These are phyloP conservation scores for Ceratina australensis DNA, from an alignment of 1,140 invertebrate species.

Conservation along the genomic window DNA sequence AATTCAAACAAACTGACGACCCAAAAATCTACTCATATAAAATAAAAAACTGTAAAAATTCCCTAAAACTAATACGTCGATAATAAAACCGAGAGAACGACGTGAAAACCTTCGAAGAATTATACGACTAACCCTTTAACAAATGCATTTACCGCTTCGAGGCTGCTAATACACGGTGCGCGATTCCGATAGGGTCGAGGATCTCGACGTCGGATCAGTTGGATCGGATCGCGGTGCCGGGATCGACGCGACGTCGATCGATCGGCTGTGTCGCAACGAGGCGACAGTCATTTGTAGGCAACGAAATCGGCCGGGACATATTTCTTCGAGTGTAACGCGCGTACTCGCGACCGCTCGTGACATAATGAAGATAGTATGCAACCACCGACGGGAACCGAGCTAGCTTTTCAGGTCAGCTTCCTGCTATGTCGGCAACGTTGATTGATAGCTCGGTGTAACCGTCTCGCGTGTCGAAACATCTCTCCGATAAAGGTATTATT, in stretches of 20 bases:
- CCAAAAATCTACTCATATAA: no score
- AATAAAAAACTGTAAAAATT: no score
- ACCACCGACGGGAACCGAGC: neutral
- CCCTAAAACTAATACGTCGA: no score
- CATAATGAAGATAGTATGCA: slow-evolving; percentile 52
- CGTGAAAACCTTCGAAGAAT: no score
- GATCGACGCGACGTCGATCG: slow-evolving; percentile 26
- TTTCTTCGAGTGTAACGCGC: slow-evolving; percentile 32
- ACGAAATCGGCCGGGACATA: slow-evolving; percentile 29
- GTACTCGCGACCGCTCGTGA: slow-evolving; percentile 22
- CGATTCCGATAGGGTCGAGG: neutral
- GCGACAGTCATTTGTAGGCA: slow-evolving; percentile 13
- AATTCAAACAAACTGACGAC: no score
- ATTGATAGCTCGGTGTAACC: slow-evolving; percentile 52
- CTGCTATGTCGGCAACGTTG: slow-evolving; percentile 44
- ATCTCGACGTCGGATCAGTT: neutral
- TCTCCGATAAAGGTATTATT: slow-evolving; percentile 55
- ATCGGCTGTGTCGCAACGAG: slow-evolving; percentile 50
- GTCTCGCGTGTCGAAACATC: slow-evolving; percentile 55
- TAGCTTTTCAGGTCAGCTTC: slow-evolving; percentile 53
- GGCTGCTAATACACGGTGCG: no score
- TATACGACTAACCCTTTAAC: no score
- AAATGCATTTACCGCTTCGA: no score
- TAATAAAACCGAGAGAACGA: no score
- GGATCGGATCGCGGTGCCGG: neutral